Conservation (phyloP, 37 sponge, comb jelly and placozoan genomes). For the Axinella damicornis region DNA sequence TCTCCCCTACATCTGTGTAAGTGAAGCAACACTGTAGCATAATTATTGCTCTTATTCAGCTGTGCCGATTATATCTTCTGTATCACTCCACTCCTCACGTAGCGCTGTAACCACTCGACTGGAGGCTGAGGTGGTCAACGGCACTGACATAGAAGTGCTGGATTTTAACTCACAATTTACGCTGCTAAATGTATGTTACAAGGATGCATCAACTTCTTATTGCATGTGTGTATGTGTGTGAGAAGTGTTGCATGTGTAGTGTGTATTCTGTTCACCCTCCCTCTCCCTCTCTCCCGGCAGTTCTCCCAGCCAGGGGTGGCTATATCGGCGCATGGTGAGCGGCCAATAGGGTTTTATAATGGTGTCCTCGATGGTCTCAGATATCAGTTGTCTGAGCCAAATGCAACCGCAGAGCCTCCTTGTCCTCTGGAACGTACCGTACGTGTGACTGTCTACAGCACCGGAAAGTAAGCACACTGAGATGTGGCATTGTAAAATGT, state of each 20-base stretch:
- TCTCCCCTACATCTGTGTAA: too few relatives aligned
- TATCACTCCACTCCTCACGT: too few relatives aligned
- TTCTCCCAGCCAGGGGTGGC: background rate
- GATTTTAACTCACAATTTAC: too few relatives aligned
- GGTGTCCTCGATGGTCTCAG: background rate
- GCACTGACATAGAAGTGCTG: background rate
- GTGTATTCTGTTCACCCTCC: background rate
- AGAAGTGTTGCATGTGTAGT: too few relatives aligned
- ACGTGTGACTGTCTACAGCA: conserved; percentile 21
- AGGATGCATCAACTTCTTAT: too few relatives aligned
- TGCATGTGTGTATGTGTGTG: too few relatives aligned
- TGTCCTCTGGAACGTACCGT: conserved; percentile 41
- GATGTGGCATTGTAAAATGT: too few relatives aligned
- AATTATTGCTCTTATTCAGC: too few relatives aligned
- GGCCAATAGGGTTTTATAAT: conserved; percentile 1
- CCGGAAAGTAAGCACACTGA: conserved; percentile 32
- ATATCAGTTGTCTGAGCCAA: background rate
- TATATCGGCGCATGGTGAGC: background rate
- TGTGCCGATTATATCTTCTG: too few relatives aligned
- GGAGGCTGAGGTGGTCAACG: background rate
- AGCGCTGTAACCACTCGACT: background rate
- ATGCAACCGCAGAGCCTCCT: conserved; percentile 1
- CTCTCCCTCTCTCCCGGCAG: background rate
- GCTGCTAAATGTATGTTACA: too few relatives aligned
- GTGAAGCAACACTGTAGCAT: too few relatives aligned